phyloP scores from a whole-genome alignment of 1,140 invertebrate genomes.

The Macrobrachium rosenbergii region DNA sequence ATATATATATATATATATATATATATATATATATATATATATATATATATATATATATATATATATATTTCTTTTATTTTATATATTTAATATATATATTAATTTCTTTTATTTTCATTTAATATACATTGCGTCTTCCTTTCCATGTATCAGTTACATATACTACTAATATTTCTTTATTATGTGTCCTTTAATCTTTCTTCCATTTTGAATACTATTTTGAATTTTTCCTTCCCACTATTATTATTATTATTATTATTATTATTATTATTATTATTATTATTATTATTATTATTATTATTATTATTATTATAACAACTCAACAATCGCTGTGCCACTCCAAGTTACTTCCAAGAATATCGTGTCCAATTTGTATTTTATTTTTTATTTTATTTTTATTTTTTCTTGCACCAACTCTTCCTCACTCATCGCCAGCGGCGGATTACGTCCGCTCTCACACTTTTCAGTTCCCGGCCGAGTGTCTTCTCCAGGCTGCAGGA shows the following conservation, averaged over 20 bases:
- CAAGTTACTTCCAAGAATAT: too few species aligned
- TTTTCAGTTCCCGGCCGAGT: too few species aligned
- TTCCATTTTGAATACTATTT: background rate
- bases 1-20: constrained; percentile 11
- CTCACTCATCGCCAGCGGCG: too few species aligned
- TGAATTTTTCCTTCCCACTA: background rate
- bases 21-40: constrained; percentile 11
- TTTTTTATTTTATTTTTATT: too few species aligned
- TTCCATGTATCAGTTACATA: too few species aligned
- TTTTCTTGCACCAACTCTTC: too few species aligned
- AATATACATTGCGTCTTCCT: background rate
- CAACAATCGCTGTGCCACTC: too few species aligned
- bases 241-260: constrained; percentile 34
- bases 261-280: constrained; percentile 9
- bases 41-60: constrained; percentile 11
- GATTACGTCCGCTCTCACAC: too few species aligned
- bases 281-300: too few species aligned
- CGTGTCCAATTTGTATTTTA: too few species aligned
- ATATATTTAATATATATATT: background rate
- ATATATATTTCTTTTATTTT: background rate
- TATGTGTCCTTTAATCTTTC: background rate
- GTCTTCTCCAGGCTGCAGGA: too few species aligned
- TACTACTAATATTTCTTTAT: background rate
- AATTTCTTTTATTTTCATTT: background rate
- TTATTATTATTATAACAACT: too few species aligned